Conservation (phyloP, 1,140 invertebrate species). For the Camponotus vicinus region DNA sequence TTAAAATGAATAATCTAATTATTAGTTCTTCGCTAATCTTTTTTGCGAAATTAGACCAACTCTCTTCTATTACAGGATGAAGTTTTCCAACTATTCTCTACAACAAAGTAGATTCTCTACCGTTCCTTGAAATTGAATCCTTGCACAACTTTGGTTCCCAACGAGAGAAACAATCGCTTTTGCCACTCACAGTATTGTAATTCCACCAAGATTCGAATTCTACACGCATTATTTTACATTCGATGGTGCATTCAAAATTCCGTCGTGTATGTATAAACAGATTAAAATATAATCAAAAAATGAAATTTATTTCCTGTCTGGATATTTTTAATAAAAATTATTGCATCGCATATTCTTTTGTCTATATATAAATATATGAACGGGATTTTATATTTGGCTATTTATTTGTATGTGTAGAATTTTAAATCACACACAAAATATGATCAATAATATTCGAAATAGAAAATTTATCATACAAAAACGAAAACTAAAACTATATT, state of each 20-base stretch:
- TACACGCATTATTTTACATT: slow-evolving; percentile 37
- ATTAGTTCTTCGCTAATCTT: slow-evolving; percentile 73
- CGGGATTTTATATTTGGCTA: background rate
- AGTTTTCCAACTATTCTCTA: slow-evolving; percentile 39
- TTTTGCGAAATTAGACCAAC: slow-evolving; percentile 71
- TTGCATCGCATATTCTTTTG: background rate
- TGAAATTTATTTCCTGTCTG: slow-evolving; percentile 12
- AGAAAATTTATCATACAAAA: background rate
- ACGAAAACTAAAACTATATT: background rate
- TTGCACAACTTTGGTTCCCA: slow-evolving; percentile 49
- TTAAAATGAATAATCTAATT: slow-evolving; percentile 75
- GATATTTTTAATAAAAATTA: slow-evolving; percentile 41
- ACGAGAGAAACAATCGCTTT: slow-evolving; percentile 54
- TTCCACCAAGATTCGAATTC: slow-evolving; percentile 39
- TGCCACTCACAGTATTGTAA: slow-evolving; percentile 48
- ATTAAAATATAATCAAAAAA: slow-evolving; percentile 13
- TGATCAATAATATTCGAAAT: slow-evolving; percentile 7
- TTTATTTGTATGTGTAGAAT: background rate
- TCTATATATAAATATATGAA: background rate
- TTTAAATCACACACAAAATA: background rate
- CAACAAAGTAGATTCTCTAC: slow-evolving; percentile 53
- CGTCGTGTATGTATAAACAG: slow-evolving; percentile 12
- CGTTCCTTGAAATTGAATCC: slow-evolving; percentile 66
- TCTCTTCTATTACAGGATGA: slow-evolving; percentile 59
- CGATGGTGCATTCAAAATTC: slow-evolving; percentile 34